Conservation (phyloP, 1,140 invertebrate species). For the Matsumurasca onukii region DNA sequence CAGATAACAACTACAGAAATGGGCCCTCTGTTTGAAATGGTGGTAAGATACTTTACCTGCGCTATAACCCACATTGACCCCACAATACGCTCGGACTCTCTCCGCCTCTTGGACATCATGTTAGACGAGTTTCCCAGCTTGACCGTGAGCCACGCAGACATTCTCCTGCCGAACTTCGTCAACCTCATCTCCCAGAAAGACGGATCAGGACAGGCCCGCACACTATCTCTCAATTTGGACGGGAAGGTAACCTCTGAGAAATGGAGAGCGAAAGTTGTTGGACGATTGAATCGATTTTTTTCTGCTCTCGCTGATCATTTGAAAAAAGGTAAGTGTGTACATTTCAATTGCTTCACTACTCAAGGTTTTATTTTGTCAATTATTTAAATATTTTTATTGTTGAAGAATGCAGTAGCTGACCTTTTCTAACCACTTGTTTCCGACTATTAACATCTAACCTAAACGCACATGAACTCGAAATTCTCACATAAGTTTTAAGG, state of each 20-base stretch:
- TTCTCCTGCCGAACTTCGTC: slow-evolving; percentile 73
- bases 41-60: slow-evolving; percentile 77
- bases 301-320: slow-evolving; percentile 22
- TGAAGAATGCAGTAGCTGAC: too few relatives aligned
- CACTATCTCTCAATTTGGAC: slow-evolving; percentile 37
- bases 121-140: slow-evolving; percentile 60
- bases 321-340: not conserved
- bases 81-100: slow-evolving; percentile 76
- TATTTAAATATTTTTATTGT: too few relatives aligned
- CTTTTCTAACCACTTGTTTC: too few relatives aligned
- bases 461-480: too few relatives aligned
- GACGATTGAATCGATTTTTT: slow-evolving; percentile 30
- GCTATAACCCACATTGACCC: slow-evolving; percentile 84
- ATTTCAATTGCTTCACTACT: not conserved
- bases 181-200: slow-evolving; percentile 61
- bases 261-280: slow-evolving; percentile 35
- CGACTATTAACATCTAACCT: too few relatives aligned
- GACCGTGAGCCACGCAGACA: slow-evolving; percentile 61
- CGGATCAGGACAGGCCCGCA: slow-evolving; percentile 20
- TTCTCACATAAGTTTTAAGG: too few relatives aligned
- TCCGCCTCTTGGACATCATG: slow-evolving; percentile 72
- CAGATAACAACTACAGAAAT: slow-evolving; percentile 44
- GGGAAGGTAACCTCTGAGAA: slow-evolving; percentile 32
- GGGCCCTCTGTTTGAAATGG: slow-evolving; percentile 67
- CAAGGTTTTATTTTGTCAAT: too few relatives aligned